Conservation (phyloP, 2,888 invertebrate species). For the Melipona beecheii region DNA sequence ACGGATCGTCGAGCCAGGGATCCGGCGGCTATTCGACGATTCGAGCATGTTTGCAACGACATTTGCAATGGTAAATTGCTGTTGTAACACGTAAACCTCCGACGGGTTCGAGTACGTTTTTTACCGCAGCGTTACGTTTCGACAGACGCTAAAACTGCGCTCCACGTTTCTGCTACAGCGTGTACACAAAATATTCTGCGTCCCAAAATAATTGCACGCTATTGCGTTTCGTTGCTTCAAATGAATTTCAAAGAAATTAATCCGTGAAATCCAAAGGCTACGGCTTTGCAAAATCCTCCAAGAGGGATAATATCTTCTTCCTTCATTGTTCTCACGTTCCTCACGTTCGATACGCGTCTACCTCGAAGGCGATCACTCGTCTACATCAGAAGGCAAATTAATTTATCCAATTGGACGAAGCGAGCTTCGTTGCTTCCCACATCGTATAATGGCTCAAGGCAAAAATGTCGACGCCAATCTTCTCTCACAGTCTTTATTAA, state of each 20-base stretch:
- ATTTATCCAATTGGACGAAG: constrained; percentile 30
- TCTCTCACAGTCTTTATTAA: constrained; percentile 40
- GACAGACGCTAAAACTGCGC: too few relatives aligned
- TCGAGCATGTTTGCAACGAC: background rate
- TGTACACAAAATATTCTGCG: too few relatives aligned
- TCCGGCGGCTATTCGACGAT: background rate
- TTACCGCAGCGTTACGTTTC: too few relatives aligned
- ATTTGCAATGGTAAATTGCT: background rate
- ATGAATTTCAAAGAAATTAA: too few relatives aligned
- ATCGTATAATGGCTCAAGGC: constrained; percentile 37
- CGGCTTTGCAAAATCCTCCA: background rate
- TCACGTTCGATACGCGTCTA: background rate
- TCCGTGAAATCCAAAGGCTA: background rate
- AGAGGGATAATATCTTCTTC: too few relatives aligned
- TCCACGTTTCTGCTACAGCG: too few relatives aligned
- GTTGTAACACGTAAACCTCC: background rate
- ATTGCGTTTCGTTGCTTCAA: too few relatives aligned
- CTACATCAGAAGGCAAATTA: constrained; percentile 19
- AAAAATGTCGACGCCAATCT: constrained; percentile 39
- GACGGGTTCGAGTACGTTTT: background rate
- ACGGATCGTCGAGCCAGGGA: background rate
- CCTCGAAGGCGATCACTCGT: constrained; percentile 5
- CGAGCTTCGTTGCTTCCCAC: constrained; percentile 25
- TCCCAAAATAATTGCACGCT: too few relatives aligned
- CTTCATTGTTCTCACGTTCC: constrained; percentile 18